These are phyloP conservation scores for Quadroppia sp. DNA, from an alignment of 2,888 invertebrate genomes.

Conservation along the genomic window DNA sequence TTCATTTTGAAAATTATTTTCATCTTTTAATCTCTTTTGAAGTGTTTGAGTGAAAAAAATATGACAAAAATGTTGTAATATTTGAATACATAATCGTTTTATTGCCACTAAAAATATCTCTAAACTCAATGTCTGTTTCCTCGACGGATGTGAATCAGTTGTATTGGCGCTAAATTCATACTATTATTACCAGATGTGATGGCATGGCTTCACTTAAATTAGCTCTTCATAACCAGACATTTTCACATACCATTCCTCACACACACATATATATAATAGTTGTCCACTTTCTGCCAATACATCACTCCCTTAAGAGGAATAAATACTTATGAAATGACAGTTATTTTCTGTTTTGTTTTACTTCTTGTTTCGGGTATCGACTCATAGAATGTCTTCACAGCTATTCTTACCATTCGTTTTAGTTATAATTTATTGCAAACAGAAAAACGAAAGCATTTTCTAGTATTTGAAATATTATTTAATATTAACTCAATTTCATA, in stretches of 20 bases:
- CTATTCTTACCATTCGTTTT: not conserved
- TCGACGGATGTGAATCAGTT: not conserved
- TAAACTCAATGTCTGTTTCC: too few relatives aligned
- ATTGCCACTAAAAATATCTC: too few relatives aligned
- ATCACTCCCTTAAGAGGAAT: not conserved
- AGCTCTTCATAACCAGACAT: not conserved
- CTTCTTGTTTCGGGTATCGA: not conserved
- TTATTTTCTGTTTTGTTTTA: not conserved
- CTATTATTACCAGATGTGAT: not conserved
- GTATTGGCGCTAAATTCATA: conserved; percentile 9
- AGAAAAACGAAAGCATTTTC: too few relatives aligned
- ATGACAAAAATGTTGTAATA: too few relatives aligned
- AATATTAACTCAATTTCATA: too few relatives aligned
- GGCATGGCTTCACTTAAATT: not conserved
- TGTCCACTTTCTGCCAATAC: conserved; percentile 11
- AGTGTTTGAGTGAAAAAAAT: too few relatives aligned
- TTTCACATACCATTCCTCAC: not conserved
- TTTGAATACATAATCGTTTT: too few relatives aligned
- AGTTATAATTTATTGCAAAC: too few relatives aligned
- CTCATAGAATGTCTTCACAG: not conserved
- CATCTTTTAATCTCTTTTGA: too few relatives aligned
- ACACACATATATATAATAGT: conserved; percentile 21
- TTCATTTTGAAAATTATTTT: too few relatives aligned
- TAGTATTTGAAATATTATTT: too few relatives aligned
- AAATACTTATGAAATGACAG: not conserved